Conservation (phyloP, 2,888 invertebrate genomes). For the Poecilobothrus nobilitatus region DNA sequence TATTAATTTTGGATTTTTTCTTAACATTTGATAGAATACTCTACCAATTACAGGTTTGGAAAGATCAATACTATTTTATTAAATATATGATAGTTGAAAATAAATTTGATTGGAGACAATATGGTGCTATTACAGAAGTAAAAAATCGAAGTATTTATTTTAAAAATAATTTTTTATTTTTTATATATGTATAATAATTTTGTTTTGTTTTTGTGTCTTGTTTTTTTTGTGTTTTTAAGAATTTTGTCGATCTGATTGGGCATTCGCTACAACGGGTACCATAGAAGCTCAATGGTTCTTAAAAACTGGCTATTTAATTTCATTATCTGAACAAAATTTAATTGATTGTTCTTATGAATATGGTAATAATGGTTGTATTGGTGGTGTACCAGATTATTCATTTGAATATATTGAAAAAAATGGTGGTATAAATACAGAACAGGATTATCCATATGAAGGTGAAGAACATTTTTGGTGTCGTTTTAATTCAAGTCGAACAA, state of each 20-base stretch:
- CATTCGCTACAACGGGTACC: constrained; percentile 4
- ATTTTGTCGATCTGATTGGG: constrained; percentile 2
- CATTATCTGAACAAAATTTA: constrained; percentile 12
- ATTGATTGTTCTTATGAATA: neutral
- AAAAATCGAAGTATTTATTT: neutral
- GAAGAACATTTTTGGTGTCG: neutral
- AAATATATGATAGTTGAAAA: too few species aligned
- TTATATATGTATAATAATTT: neutral
- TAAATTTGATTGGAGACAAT: neutral
- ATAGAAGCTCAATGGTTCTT: neutral
- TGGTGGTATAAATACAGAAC: neutral
- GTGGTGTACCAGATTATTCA: neutral
- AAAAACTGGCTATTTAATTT: neutral
- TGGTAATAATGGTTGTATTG: constrained; percentile 2
- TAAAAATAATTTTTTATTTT: too few species aligned
- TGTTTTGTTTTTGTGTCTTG: neutral
- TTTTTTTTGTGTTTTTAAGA: neutral
- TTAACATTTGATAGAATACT: too few species aligned
- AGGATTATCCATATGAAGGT: neutral
- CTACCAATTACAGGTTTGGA: too few species aligned
- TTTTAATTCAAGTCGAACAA: neutral
- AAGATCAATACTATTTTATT: too few species aligned
- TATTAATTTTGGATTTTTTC: too few species aligned
- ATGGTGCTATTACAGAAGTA: neutral
- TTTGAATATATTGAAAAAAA: constrained; percentile 2